Evolutionary conservation across 2,113 vertebrate genomes (phyloP).

Genomic region (Lichenostomus cassidix): DNA sequence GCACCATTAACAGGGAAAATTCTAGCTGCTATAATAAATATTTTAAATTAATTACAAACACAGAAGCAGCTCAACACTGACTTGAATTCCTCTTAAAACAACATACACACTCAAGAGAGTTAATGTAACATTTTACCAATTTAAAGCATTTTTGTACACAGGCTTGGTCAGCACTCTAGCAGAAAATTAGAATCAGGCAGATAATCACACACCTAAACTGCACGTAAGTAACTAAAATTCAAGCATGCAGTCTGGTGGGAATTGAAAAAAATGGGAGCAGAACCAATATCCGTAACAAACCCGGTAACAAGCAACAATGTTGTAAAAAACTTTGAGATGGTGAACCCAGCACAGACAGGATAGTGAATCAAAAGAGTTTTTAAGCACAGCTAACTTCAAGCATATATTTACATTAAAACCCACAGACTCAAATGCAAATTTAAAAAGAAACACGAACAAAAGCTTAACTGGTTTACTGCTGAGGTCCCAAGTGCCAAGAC

Average conservation of each 20-base stretch:
- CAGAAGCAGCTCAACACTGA: background rate
- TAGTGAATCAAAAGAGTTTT: background rate
- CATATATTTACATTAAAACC: background rate
- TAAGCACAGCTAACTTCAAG: background rate
- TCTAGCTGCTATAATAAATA: background rate
- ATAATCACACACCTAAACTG: background rate
- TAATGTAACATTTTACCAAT: background rate
- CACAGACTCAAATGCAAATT: background rate
- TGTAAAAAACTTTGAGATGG: background rate
- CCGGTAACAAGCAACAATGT: background rate
- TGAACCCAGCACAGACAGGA: background rate
- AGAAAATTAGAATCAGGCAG: background rate
- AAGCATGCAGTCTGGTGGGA: background rate
- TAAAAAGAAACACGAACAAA: background rate
- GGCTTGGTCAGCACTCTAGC: background rate
- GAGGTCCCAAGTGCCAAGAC: background rate
- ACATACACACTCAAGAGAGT: background rate
- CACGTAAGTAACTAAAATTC: background rate
- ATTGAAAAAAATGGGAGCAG: background rate
- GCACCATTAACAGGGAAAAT: background rate
- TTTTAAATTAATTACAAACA: slow-evolving; percentile 34
- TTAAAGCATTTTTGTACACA: background rate
- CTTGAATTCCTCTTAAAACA: background rate
- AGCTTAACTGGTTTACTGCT: background rate
- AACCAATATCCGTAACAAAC: background rate